These are phyloP conservation scores for Leistus spinibarbis DNA, from an alignment of 2,888 invertebrate species.

Conservation along the genomic window DNA sequence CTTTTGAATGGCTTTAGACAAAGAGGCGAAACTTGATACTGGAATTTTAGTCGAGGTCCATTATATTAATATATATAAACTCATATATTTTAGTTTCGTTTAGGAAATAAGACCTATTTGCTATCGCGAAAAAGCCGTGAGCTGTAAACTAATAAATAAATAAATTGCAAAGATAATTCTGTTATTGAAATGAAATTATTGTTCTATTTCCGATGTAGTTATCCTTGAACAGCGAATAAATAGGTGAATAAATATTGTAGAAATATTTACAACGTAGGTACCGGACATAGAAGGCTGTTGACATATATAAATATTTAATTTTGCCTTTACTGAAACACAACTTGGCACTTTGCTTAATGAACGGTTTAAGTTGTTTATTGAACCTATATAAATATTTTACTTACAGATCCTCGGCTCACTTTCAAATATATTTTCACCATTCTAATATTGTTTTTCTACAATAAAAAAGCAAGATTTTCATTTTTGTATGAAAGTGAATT, in stretches of 20 bases:
- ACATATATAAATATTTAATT: not conserved
- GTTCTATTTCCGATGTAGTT: not conserved
- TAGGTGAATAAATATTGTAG: not conserved
- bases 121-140: not conserved
- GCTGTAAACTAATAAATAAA: not conserved
- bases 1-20: not conserved
- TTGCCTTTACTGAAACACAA: not conserved
- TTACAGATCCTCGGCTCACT: not conserved
- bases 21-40: conserved; percentile 18
- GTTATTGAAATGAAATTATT: not conserved
- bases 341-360: not conserved
- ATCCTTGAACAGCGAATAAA: not conserved
- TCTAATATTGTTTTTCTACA: not conserved
- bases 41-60: conserved; percentile 7
- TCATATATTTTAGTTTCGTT: no score
- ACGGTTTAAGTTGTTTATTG: not conserved
- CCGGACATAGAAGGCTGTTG: not conserved
- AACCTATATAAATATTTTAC: not conserved
- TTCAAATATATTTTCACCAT: not conserved
- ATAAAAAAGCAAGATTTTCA: not conserved
- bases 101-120: not conserved
- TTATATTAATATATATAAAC: no score
- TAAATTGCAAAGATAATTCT: not conserved
- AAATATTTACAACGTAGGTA: not conserved
- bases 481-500: no score